phyloP scores from a whole-genome alignment of 1,140 invertebrate genomes.

The Cheumatopsyche charites region DNA sequence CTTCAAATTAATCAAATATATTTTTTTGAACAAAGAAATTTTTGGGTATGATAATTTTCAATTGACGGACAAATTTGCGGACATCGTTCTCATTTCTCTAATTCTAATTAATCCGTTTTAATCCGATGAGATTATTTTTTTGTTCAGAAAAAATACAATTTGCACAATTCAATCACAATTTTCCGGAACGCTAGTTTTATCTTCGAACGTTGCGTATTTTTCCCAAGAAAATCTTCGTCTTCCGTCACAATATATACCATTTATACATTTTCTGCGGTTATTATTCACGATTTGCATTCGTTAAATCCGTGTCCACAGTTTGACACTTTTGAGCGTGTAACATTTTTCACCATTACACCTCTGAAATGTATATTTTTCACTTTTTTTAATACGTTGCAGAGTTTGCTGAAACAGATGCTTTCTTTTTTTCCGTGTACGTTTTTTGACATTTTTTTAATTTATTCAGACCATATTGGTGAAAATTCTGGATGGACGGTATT shows the following conservation, averaged over 20 bases:
- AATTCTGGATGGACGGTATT: background rate
- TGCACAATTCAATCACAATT: too few relatives aligned
- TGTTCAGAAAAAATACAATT: background rate
- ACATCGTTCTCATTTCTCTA: background rate
- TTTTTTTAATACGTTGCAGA: background rate
- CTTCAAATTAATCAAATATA: too few relatives aligned
- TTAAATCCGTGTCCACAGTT: conserved; percentile 16
- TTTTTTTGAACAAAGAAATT: too few relatives aligned
- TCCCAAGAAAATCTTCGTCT: background rate
- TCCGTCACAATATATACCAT: background rate
- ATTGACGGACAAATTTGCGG: background rate
- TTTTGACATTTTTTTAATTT: background rate
- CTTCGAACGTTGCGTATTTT: too few relatives aligned
- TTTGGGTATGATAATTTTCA: conserved; percentile 4
- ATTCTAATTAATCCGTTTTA: background rate
- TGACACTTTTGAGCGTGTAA: conserved; percentile 26
- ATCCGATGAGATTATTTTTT: background rate
- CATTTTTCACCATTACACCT: conserved; percentile 24
- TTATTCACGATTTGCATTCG: conserved; percentile 32
- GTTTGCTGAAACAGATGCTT: background rate
- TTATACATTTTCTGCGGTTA: conserved; percentile 6
- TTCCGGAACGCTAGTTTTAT: too few relatives aligned
- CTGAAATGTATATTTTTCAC: background rate
- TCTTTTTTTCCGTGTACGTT: background rate
- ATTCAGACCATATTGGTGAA: background rate